Evolutionary conservation across 2,797 vertebrate genomes (phyloP), one percentile per base, ranked within the genome.

Genomic region (Eulemur rubriventer): DNA sequence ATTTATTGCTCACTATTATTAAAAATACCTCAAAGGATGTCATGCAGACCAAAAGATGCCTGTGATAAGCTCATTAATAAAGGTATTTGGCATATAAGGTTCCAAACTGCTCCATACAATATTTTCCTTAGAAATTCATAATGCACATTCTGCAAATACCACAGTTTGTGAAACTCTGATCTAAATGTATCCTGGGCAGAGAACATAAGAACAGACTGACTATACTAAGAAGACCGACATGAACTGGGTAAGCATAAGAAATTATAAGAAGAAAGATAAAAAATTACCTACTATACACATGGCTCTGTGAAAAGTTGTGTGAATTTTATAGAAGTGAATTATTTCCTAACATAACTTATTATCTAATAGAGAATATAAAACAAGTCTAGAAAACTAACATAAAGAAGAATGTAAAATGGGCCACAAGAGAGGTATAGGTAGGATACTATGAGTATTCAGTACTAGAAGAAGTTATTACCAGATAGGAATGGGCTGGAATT

Each of bases 331-430:
- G 26, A 82, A 82, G 65, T 72, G 26, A 94, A 24, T 73, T 16
- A 26, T 38, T 96, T 86, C n/a, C 33, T 80, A 50, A 57, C 52
- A 43, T 67, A 82, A 73, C 10, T 79, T 95, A 46, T 59, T 46
- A 79, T 83, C 41, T 95, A 78, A 89, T 67, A 38, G 43, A 50
- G 33, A n/a, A 67, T 91, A 35, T 78, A 26, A 90, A 86, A 70
- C 28, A 94, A 65, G 17, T 63, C 17, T 95, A 80, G 57, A 86
- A 96, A 93, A 79, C 38, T 69, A 35, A 63, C 69, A 67, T 12
- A 14, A 79, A 75, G 18, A 83, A 75, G 28, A 89, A n/a, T 92
- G 17, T 30, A 79, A 86, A 91, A 95, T 82, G n/a, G 28, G 35
- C 22, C 38, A 14, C 35, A 50, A 30, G 46, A 82, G 75, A 95